These are phyloP conservation scores for Podotricha telesiphe DNA, from an alignment of 2,888 invertebrate genomes.

Conservation along the genomic window DNA sequence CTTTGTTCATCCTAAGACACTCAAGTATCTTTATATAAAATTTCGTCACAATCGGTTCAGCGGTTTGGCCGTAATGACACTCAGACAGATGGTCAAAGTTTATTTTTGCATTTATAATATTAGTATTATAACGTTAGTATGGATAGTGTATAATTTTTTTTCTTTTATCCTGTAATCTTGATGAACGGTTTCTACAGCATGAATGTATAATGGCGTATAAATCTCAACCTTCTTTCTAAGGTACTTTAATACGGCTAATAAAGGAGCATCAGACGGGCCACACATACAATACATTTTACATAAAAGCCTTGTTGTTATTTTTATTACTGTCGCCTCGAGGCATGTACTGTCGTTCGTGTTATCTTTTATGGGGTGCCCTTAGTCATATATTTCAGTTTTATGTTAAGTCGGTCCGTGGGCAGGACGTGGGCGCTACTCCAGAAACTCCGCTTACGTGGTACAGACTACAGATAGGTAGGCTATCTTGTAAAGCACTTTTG, in stretches of 20 bases:
- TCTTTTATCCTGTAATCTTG: slow-evolving; percentile 18
- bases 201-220: slow-evolving; percentile 46
- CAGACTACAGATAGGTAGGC: slow-evolving; percentile 70
- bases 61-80: no score
- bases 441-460: slow-evolving; percentile 67
- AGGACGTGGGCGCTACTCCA: slow-evolving; percentile 77
- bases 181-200: slow-evolving; percentile 18
- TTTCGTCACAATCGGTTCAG: no score
- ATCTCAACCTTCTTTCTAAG: slow-evolving; percentile 42
- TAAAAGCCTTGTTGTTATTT: slow-evolving; percentile 67
- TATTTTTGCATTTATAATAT: no score
- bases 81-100: no score
- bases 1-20: no score
- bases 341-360: slow-evolving; percentile 70
- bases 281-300: slow-evolving; percentile 69
- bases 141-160: no score
- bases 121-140: no score
- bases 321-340: slow-evolving; percentile 66
- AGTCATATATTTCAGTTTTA: slow-evolving; percentile 74
- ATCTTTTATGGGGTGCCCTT: slow-evolving; percentile 68
- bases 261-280: slow-evolving; percentile 49
- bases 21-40: no score
- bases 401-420: slow-evolving; percentile 52
- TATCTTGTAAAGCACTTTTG: slow-evolving; percentile 69
- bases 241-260: slow-evolving; percentile 43